A percentile compares a stretch with the other conserved stretches of the same genome.
phyloP scores from a whole-genome alignment of 2,888 invertebrate genomes.

The Idaea aversata region DNA sequence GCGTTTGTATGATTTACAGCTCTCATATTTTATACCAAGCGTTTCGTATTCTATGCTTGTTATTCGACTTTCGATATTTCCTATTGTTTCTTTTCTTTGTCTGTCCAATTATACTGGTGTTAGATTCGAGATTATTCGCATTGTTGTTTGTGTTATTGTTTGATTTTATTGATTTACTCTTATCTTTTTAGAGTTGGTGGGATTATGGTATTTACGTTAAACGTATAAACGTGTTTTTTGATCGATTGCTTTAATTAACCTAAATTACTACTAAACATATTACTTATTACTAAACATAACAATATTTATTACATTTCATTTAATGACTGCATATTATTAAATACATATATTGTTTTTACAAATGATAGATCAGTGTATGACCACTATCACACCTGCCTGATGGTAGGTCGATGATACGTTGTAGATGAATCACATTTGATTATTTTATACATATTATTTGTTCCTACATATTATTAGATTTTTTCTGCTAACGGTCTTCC shows the following conservation, averaged over 20 bases:
- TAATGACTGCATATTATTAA: too few species aligned
- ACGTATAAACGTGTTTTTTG: neutral
- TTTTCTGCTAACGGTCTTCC: too few species aligned
- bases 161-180: neutral
- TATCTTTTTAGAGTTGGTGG: neutral
- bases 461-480: too few species aligned
- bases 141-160: slow-evolving; percentile 2
- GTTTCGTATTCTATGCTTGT: neutral
- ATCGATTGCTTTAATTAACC: neutral
- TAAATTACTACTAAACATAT: neutral
- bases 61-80: neutral
- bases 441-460: too few species aligned
- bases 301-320: too few species aligned
- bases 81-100: neutral
- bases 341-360: too few species aligned
- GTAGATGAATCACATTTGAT: too few species aligned
- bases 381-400: too few species aligned
- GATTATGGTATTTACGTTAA: neutral
- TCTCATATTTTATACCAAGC: neutral
- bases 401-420: too few species aligned
- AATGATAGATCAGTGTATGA: too few species aligned
- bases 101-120: neutral
- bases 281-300: too few species aligned
- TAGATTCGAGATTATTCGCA: neutral
- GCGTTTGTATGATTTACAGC: slow-evolving; percentile 1